Percentiles rank a stretch among this genome's conserved stretches.
Evolutionary conservation across 2,888 invertebrate species (phyloP).

Genomic region (Exephanes ischioxanthus): DNA sequence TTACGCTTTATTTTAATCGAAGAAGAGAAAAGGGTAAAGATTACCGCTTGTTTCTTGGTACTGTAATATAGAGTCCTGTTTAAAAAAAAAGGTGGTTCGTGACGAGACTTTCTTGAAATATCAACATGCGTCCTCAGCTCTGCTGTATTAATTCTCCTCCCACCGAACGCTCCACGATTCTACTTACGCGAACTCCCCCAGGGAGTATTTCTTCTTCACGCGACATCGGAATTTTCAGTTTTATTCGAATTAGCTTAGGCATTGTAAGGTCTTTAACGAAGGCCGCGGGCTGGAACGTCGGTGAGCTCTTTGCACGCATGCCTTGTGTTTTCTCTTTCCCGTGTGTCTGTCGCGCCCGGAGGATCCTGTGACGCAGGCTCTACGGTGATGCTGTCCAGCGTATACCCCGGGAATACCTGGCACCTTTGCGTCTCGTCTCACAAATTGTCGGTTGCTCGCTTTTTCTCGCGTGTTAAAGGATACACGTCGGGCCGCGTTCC

Average conservation of each 20-base stretch:
- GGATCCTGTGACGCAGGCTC: constrained; percentile 35
- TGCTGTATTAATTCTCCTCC: neutral
- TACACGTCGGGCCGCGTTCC: constrained; percentile 77
- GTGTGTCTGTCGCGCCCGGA: constrained; percentile 24
- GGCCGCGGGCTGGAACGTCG: constrained; percentile 50
- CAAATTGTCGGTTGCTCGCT: constrained; percentile 79
- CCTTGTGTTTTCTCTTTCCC: constrained; percentile 48
- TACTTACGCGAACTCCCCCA: constrained; percentile 46
- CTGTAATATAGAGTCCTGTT: too few relatives aligned
- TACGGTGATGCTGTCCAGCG: neutral
- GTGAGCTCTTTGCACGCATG: constrained; percentile 70
- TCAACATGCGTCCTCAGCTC: neutral
- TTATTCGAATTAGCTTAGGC: constrained; percentile 73
- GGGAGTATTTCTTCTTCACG: constrained; percentile 72
- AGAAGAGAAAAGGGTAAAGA: neutral
- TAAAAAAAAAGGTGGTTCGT: neutral
- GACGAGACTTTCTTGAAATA: neutral
- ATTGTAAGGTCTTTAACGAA: constrained; percentile 72
- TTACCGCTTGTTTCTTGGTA: neutral
- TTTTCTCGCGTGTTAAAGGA: constrained; percentile 75
- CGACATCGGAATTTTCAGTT: constrained; percentile 74
- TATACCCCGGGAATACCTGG: constrained; percentile 69
- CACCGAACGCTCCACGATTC: constrained; percentile 23
- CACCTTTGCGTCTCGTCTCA: constrained; percentile 77
- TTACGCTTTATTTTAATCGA: neutral